Percentiles rank a stretch among this genome's conserved stretches.
phyloP scores from a whole-genome alignment of 2,888 invertebrate species.

The Emmelina monodactyla region DNA sequence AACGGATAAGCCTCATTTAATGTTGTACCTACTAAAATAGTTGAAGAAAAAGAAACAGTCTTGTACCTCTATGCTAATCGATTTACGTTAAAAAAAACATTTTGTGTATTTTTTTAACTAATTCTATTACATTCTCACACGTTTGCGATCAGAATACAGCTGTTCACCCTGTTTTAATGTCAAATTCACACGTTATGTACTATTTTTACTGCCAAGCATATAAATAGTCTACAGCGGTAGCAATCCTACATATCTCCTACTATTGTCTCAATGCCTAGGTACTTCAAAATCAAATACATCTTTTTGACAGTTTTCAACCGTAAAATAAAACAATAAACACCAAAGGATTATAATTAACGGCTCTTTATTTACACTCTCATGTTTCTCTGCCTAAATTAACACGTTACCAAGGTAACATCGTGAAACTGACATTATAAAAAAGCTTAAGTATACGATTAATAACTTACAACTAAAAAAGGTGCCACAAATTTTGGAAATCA shows the following conservation, averaged over 20 bases:
- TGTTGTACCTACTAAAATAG: no score
- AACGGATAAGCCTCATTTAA: no score
- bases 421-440: not conserved
- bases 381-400: no score
- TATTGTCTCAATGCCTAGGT: constrained; percentile 59
- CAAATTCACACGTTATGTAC: constrained; percentile 24
- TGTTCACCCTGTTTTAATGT: constrained; percentile 41
- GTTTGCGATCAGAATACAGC: no score
- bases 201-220: constrained; percentile 42
- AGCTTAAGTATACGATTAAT: not conserved
- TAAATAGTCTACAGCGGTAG: constrained; percentile 43
- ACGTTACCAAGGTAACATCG: not conserved
- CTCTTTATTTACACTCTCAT: constrained; percentile 1
- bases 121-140: no score
- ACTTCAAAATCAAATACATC: constrained; percentile 20
- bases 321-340: not conserved
- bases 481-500: no score
- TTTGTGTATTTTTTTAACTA: no score
- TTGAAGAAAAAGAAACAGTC: no score
- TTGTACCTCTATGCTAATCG: no score
- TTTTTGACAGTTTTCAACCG: not conserved
- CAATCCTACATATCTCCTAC: constrained; percentile 56
- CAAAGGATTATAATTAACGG: not conserved
- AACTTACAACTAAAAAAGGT: not conserved
- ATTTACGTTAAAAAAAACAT: no score